These are phyloP conservation scores for Brassicogethes aeneus DNA, from an alignment of 2,888 invertebrate genomes.

Conservation along the genomic window DNA sequence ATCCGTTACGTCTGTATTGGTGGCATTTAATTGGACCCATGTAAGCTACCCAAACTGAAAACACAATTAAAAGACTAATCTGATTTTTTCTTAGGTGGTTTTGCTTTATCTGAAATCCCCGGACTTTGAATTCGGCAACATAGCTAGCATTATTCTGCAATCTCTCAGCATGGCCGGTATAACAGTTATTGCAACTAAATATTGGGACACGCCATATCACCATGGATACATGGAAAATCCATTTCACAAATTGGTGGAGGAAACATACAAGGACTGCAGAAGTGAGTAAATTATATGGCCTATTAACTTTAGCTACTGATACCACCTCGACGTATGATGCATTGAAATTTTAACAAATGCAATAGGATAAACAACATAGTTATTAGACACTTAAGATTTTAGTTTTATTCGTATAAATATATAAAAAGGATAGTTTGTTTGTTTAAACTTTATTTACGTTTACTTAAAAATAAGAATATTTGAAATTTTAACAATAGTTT, in stretches of 20 bases:
- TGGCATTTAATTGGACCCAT: constrained; percentile 84
- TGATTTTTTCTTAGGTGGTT: constrained; percentile 51
- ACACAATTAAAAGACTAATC: neutral
- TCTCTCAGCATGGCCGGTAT: constrained; percentile 65
- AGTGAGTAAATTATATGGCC: constrained; percentile 71
- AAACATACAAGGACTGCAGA: constrained; percentile 77
- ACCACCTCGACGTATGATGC: too few species aligned
- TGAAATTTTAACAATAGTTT: too few species aligned
- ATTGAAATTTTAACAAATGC: too few species aligned
- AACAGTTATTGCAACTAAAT: constrained; percentile 52
- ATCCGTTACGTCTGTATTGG: constrained; percentile 78
- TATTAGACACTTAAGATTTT: too few species aligned
- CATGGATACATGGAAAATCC: constrained; percentile 80
- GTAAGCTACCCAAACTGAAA: constrained; percentile 44
- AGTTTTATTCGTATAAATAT: too few species aligned
- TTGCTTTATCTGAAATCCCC: constrained; percentile 75
- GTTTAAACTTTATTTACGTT: too few species aligned
- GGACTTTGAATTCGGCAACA: constrained; percentile 60
- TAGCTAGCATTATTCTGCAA: constrained; percentile 68
- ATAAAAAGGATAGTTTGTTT: too few species aligned
- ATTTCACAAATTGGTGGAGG: constrained; percentile 70
- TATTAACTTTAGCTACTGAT: too few species aligned
- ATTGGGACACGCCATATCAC: constrained; percentile 67
- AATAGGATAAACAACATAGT: too few species aligned
- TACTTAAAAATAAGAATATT: too few species aligned